phyloP scores from a whole-genome alignment of 2,888 invertebrate genomes.

The Chrysopilus asiliformis region DNA sequence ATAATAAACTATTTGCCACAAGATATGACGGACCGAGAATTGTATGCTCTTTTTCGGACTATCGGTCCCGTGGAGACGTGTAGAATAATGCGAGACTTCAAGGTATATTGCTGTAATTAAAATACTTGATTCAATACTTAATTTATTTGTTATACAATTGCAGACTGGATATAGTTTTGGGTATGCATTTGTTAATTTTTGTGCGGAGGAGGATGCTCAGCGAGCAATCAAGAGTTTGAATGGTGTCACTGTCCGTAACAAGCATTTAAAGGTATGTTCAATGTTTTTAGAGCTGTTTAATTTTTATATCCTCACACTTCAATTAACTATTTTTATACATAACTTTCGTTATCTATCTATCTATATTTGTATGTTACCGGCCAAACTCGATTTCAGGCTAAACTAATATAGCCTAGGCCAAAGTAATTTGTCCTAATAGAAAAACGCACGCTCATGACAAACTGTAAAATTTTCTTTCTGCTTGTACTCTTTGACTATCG shows the following conservation, averaged over 20 bases:
- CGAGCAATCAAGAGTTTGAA: conserved; percentile 78
- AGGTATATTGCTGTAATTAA: conserved; percentile 39
- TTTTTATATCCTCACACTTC: no score
- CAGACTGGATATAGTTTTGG: conserved; percentile 90
- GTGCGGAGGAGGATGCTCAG: conserved; percentile 69
- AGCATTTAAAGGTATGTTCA: conserved; percentile 63
- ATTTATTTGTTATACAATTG: neutral
- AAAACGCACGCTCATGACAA: no score
- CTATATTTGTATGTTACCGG: no score
- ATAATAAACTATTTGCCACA: conserved; percentile 94
- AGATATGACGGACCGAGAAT: conserved; percentile 81
- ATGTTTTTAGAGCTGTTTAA: no score
- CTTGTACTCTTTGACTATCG: no score
- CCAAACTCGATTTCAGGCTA: no score
- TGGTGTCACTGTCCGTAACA: conserved; percentile 79
- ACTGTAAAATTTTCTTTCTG: no score
- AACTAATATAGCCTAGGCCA: no score
- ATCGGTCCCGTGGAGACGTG: conserved; percentile 83
- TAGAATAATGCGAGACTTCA: conserved; percentile 82
- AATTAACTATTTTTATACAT: no score
- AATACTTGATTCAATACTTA: neutral
- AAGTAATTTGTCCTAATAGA: no score
- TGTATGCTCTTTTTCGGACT: conserved; percentile 76
- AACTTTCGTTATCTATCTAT: no score
- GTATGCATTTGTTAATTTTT: conserved; percentile 90